Percentiles rank a stretch among this genome's conserved stretches.
phyloP scores from a whole-genome alignment of 2,888 invertebrate species.

The Drosophila bunnanda region DNA sequence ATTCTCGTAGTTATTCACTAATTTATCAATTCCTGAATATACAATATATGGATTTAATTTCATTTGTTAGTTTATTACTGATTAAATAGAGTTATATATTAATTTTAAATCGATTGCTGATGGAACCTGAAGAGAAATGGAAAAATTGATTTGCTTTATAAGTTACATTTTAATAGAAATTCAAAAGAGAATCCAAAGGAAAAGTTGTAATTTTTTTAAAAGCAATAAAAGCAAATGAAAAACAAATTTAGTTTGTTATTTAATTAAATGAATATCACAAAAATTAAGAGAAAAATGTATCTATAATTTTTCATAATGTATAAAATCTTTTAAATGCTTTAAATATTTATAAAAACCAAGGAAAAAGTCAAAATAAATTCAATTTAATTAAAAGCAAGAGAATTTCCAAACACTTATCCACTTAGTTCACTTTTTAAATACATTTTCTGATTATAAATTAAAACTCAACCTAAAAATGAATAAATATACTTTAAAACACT shows the following conservation, averaged over 20 bases:
- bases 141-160: background rate
- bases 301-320: background rate
- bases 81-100: conserved; percentile 22
- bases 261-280: background rate
- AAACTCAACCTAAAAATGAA: no score
- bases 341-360: no score
- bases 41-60: conserved; percentile 45
- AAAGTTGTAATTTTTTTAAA: background rate
- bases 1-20: conserved; percentile 50
- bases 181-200: background rate
- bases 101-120: conserved; percentile 21
- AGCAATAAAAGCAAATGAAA: background rate
- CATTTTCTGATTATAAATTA: no score
- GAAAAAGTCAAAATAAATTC: background rate
- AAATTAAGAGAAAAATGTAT: background rate
- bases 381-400: background rate
- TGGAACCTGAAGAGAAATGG: conserved; percentile 17
- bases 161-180: background rate
- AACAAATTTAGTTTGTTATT: no score
- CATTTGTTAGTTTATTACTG: conserved; percentile 10
- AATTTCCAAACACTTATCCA: no score
- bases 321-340: no score
- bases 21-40: conserved; percentile 78
- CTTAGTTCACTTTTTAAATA: no score
- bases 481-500: background rate